These are phyloP conservation scores for Pungitius pungitius DNA, from an alignment of 2,113 vertebrate genomes.

Conservation along the genomic window DNA sequence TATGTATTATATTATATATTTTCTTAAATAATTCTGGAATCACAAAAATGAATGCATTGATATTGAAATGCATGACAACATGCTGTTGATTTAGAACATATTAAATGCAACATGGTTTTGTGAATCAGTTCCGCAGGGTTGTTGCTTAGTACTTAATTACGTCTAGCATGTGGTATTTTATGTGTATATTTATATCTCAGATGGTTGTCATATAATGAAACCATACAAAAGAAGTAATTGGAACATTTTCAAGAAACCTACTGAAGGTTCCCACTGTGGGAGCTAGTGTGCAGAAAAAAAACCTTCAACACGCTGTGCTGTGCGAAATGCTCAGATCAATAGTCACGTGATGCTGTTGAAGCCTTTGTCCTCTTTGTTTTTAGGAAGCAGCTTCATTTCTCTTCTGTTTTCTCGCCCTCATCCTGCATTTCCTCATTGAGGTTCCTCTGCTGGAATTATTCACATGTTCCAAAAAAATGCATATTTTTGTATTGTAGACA, in stretches of 20 bases:
- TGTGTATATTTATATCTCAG: not conserved
- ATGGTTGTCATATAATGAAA: not conserved
- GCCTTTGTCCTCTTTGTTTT: not conserved
- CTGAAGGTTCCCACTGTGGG: not conserved
- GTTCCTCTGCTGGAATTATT: not conserved
- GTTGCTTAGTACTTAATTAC: not conserved
- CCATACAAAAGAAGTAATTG: not conserved
- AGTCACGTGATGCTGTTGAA: not conserved
- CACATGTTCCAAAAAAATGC: not conserved
- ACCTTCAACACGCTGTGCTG: not conserved
- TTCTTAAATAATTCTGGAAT: no score
- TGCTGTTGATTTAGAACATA: no score
- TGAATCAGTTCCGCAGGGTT: not conserved
- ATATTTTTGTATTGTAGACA: not conserved
- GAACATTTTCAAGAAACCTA: not conserved
- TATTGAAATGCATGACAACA: no score
- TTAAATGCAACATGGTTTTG: no score
- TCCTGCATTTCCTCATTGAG: not conserved
- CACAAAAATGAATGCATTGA: no score
- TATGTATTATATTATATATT: conserved; percentile 1
- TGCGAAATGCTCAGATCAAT: not conserved
- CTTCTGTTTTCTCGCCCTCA: not conserved
- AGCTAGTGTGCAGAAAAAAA: not conserved
- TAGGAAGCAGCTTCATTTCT: not conserved
- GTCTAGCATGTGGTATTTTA: not conserved